Percentiles rank a stretch among this genome's conserved stretches.
Evolutionary conservation across 2,888 invertebrate genomes (phyloP).

Genomic region (Drosophila neonasuta): DNA sequence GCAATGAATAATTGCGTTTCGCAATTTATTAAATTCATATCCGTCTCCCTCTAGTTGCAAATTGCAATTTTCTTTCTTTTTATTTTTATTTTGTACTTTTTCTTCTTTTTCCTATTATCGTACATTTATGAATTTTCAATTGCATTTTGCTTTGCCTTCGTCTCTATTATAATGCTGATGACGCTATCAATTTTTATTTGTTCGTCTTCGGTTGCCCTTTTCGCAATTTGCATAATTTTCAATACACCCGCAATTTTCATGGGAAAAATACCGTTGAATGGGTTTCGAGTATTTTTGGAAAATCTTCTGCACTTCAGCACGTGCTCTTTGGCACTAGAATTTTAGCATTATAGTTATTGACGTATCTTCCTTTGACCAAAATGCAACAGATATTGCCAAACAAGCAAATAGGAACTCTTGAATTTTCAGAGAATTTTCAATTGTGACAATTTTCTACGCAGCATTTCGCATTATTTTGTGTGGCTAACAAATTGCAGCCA

Average conservation of each 20-base stretch:
- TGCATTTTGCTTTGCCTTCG: slow-evolving; percentile 38
- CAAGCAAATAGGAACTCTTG: too few relatives aligned
- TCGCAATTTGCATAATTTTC: slow-evolving; percentile 69
- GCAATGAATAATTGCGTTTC: slow-evolving; percentile 47
- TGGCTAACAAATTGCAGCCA: slow-evolving; percentile 32
- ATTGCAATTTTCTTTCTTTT: slow-evolving; percentile 48
- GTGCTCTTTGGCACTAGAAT: slow-evolving; percentile 39
- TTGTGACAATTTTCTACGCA: background rate
- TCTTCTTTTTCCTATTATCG: slow-evolving; percentile 27
- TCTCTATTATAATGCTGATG: slow-evolving; percentile 51
- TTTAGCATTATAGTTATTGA: slow-evolving; percentile 29
- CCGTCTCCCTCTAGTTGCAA: slow-evolving; percentile 16
- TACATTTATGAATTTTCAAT: slow-evolving; percentile 58
- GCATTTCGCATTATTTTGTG: slow-evolving; percentile 13
- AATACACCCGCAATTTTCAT: slow-evolving; percentile 64
- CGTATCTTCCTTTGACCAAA: background rate
- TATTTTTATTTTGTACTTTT: background rate
- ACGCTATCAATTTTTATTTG: slow-evolving; percentile 52
- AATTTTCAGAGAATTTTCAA: too few relatives aligned
- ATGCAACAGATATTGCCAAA: background rate
- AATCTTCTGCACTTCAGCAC: slow-evolving; percentile 20
- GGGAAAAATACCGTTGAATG: slow-evolving; percentile 12
- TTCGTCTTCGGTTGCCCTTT: slow-evolving; percentile 16
- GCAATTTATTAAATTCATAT: slow-evolving; percentile 54
- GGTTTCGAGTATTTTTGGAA: slow-evolving; percentile 6